A percentile compares a stretch with the other conserved stretches of the same genome.
Conservation (phyloP, 2,888 invertebrate species). For the Acanthosoma haemorrhoidale region DNA sequence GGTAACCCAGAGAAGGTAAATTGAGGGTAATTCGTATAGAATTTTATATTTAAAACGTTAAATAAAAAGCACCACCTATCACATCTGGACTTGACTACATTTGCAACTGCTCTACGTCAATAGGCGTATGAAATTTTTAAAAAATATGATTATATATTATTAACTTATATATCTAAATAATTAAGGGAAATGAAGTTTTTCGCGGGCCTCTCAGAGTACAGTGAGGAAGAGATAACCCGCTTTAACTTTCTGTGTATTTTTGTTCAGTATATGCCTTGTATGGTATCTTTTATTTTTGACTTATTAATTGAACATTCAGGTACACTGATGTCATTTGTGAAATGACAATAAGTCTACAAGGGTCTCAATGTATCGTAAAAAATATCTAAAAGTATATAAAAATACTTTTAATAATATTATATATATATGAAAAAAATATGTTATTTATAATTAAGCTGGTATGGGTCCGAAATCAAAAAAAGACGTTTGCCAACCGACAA, state of each 20-base stretch:
- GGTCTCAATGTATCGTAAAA: conserved; percentile 28
- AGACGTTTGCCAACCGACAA: conserved; percentile 35
- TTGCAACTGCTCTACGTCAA: conserved; percentile 26
- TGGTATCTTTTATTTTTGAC: conserved; percentile 28
- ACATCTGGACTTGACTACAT: conserved; percentile 26
- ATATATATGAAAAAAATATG: conserved; percentile 32
- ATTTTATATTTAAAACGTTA: conserved; percentile 16
- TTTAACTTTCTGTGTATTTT: background rate
- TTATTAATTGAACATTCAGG: conserved; percentile 37
- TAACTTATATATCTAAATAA: conserved; percentile 1
- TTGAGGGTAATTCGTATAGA: conserved; percentile 8
- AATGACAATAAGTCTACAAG: conserved; percentile 39
- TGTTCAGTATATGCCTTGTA: conserved; percentile 25
- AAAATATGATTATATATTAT: background rate
- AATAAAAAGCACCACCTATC: conserved; percentile 30
- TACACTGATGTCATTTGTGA: conserved; percentile 40
- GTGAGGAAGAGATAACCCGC: conserved; percentile 21
- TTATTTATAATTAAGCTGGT: conserved; percentile 42
- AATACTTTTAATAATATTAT: conserved; percentile 31
- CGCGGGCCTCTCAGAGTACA: conserved; percentile 29
- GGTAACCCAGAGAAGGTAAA: background rate
- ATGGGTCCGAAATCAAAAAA: conserved; percentile 43
- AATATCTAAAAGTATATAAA: conserved; percentile 27
- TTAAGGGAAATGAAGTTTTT: conserved; percentile 5
- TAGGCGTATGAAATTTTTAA: background rate